Percentiles rank a stretch among this genome's conserved stretches.
phyloP scores from a whole-genome alignment of 2,797 vertebrate genomes.

The Enteromius fasciolatus region DNA sequence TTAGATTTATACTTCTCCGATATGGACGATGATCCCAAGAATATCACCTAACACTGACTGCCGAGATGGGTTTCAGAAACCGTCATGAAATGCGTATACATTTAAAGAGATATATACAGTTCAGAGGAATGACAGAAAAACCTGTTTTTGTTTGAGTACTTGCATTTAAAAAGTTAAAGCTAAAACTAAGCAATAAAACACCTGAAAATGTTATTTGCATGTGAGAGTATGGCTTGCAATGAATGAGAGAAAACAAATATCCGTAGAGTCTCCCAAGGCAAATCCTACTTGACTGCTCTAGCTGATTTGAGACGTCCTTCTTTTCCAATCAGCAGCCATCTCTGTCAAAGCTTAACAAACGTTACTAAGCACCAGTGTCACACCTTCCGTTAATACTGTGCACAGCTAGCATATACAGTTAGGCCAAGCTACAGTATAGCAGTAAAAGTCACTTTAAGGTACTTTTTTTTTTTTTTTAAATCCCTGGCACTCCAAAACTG shows the following conservation, averaged over 20 bases:
- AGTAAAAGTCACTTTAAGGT: slow-evolving; percentile 62
- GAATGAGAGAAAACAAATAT: slow-evolving; percentile 54
- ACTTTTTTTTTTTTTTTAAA: slow-evolving; percentile 53
- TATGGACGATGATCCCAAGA: slow-evolving; percentile 57
- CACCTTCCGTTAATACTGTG: slow-evolving; percentile 41
- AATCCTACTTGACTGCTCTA: slow-evolving; percentile 52
- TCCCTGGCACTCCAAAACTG: slow-evolving; percentile 53
- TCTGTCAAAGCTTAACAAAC: slow-evolving; percentile 46
- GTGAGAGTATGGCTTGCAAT: slow-evolving; percentile 69
- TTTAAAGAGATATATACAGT: slow-evolving; percentile 67
- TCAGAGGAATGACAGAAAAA: slow-evolving; percentile 66
- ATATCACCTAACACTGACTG: slow-evolving; percentile 55
- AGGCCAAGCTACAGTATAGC: slow-evolving; percentile 59
- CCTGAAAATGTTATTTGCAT: slow-evolving; percentile 69
- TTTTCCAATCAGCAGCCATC: slow-evolving; percentile 27
- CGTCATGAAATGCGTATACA: slow-evolving; percentile 74
- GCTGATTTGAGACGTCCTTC: slow-evolving; percentile 25
- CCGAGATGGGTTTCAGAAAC: slow-evolving; percentile 57
- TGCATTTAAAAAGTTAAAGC: slow-evolving; percentile 72
- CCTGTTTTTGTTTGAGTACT: slow-evolving; percentile 64
- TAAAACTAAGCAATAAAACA: slow-evolving; percentile 73
- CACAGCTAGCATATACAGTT: slow-evolving; percentile 54
- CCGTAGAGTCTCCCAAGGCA: slow-evolving; percentile 57
- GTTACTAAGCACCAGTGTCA: slow-evolving; percentile 53
- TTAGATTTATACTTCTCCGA: slow-evolving; percentile 33